Conservation (phyloP, 2,113 vertebrate species). For the Protobothrops mucrosquamatus region DNA sequence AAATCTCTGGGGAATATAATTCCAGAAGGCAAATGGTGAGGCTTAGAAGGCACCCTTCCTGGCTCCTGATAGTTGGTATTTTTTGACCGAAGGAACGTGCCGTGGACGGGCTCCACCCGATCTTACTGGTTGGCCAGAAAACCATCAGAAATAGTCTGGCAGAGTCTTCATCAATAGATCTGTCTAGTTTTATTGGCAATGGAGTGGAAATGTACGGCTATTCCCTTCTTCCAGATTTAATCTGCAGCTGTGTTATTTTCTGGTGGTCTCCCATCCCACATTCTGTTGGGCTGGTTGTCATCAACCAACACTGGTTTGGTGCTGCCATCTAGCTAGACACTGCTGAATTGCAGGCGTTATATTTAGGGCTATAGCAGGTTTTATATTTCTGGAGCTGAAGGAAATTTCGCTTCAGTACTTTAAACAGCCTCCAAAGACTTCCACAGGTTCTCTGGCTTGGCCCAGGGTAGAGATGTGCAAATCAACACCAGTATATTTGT, state of each 20-base stretch:
- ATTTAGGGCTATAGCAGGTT: not conserved
- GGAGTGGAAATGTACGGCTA: not conserved
- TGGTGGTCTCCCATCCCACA: not conserved
- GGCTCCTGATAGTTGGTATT: not conserved
- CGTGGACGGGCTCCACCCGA: not conserved
- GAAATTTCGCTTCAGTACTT: not conserved
- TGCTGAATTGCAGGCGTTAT: not conserved
- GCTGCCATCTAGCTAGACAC: not conserved
- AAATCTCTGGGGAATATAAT: not conserved
- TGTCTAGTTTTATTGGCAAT: not conserved
- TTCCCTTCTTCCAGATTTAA: not conserved
- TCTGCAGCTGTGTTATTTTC: not conserved
- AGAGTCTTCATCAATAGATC: not conserved
- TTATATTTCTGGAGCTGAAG: not conserved
- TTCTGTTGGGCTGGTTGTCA: not conserved
- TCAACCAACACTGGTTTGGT: not conserved
- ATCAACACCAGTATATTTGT: not conserved
- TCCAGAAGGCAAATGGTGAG: not conserved
- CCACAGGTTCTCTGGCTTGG: too few species aligned
- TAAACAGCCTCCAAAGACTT: too few species aligned
- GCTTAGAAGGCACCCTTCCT: not conserved
- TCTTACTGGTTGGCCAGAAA: not conserved
- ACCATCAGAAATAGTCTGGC: not conserved
- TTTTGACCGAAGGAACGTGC: not conserved
- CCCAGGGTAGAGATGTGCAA: too few species aligned